phyloP scores from a whole-genome alignment of 1,140 invertebrate species.

The Neotoxoptera formosana region DNA sequence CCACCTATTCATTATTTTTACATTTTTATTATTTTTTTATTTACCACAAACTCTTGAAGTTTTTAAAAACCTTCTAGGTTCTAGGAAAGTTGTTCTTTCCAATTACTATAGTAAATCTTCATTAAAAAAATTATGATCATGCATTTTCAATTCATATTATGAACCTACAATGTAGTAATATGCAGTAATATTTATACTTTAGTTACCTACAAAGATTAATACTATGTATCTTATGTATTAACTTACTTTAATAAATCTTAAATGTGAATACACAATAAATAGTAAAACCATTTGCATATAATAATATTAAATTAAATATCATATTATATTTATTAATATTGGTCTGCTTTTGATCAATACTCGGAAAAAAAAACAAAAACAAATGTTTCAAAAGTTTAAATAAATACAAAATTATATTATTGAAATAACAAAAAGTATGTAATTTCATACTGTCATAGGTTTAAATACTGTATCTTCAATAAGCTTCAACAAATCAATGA shows the following conservation, averaged over 20 bases:
- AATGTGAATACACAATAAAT: not conserved
- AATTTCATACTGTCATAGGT: not conserved
- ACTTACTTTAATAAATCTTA: not conserved
- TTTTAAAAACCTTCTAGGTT: too few relatives aligned
- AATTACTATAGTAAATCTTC: too few relatives aligned
- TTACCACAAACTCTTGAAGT: too few relatives aligned
- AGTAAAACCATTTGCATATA: not conserved
- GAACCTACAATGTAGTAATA: too few relatives aligned
- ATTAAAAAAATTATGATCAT: too few relatives aligned
- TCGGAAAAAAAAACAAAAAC: not conserved
- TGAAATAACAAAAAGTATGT: not conserved
- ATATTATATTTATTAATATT: slow-evolving; percentile 28
- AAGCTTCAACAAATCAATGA: slow-evolving; percentile 60
- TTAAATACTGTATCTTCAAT: slow-evolving; percentile 50
- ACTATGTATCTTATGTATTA: not conserved
- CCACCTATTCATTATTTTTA: too few relatives aligned
- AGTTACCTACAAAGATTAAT: not conserved
- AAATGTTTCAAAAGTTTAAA: not conserved
- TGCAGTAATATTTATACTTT: too few relatives aligned
- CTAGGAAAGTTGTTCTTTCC: too few relatives aligned
- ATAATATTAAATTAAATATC: not conserved
- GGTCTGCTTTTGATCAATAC: not conserved
- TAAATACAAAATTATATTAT: not conserved
- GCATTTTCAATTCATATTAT: too few relatives aligned
- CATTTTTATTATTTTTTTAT: too few relatives aligned